A percentile compares a stretch with the other conserved stretches of the same genome.
These are phyloP conservation scores for Drosophila sproati DNA, from an alignment of 1,140 invertebrate species.

Conservation along the genomic window DNA sequence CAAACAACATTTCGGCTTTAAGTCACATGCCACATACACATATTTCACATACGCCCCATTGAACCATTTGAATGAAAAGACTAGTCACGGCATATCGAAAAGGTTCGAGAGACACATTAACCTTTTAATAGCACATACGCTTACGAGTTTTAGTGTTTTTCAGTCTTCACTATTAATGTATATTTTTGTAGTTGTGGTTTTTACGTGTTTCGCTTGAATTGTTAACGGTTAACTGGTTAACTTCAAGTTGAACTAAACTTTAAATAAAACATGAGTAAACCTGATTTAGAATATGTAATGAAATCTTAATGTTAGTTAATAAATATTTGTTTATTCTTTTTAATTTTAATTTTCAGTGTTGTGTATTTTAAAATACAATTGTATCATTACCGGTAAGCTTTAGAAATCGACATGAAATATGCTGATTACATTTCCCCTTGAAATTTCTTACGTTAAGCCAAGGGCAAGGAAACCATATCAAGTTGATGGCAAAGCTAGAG, in stretches of 20 bases:
- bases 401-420: no score
- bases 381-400: no score
- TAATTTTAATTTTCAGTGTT: no score
- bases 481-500: background rate
- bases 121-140: background rate
- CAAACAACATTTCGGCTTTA: background rate
- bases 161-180: background rate
- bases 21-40: background rate
- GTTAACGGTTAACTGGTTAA: no score
- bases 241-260: no score
- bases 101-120: background rate
- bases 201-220: background rate
- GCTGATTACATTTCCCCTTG: no score
- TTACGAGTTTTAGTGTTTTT: background rate
- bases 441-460: background rate
- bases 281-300: no score
- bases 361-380: no score
- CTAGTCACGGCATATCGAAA: background rate
- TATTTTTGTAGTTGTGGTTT: background rate
- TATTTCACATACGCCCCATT: constrained; percentile 33
- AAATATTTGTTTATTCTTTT: no score
- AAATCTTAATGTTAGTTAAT: no score
- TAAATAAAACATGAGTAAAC: no score
- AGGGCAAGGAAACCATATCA: background rate
- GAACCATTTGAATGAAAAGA: background rate